These are phyloP conservation scores for Numenius phaeopus DNA, from an alignment of 2,797 vertebrate species.

Conservation along the genomic window DNA sequence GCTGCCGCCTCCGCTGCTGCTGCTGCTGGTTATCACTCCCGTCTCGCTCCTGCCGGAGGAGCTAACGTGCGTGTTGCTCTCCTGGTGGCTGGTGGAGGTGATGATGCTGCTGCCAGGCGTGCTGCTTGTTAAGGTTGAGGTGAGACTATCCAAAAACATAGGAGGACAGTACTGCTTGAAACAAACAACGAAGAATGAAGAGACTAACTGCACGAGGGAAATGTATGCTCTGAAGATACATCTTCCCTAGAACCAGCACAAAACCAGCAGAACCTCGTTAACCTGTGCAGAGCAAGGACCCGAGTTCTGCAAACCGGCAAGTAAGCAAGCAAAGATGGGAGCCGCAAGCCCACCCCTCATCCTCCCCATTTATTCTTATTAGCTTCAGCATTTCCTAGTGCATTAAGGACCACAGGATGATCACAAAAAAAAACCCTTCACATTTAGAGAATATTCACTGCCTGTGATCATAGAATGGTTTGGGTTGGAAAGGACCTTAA, in stretches of 20 bases:
- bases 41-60: conserved; percentile 84
- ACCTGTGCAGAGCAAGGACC: fast-evolving
- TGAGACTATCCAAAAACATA: conserved; percentile 96
- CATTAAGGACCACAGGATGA: background rate
- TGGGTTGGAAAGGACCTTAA: too few species aligned
- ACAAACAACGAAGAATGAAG: conserved; percentile 80
- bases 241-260: background rate
- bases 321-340: background rate
- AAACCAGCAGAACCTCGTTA: fast-evolving
- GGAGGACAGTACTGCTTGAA: conserved; percentile 94
- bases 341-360: fast-evolving
- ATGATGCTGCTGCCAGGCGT: conserved; percentile 84
- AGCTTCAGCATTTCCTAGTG: background rate
- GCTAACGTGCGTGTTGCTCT: conserved; percentile 81
- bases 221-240: conserved; percentile 31
- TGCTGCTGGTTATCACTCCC: conserved; percentile 85
- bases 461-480: background rate
- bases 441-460: background rate
- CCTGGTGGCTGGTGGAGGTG: conserved; percentile 88
- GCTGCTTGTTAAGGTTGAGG: conserved; percentile 88
- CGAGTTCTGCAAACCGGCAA: background rate
- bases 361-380: background rate
- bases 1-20: conserved; percentile 79
- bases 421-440: background rate
- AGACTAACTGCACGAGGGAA: conserved; percentile 64